Evolutionary conservation across 2,888 invertebrate species (phyloP), one percentile per base, ranked within the genome.

Genomic region (Tinea trinotella): DNA sequence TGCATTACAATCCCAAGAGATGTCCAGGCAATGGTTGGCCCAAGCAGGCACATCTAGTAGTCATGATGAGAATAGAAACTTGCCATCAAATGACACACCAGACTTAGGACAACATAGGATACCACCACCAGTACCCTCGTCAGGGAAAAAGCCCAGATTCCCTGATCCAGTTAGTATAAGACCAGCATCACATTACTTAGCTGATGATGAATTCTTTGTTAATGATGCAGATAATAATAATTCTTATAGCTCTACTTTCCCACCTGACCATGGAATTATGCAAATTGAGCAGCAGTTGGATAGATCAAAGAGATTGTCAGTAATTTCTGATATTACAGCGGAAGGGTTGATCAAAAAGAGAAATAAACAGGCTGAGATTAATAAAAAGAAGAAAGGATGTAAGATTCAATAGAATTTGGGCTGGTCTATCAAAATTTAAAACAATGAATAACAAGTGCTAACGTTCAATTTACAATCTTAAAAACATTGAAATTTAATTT

Each of bases 121-220:
- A 53, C 85, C 85, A 1, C 85, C 85, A 1, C 81, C 74, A 1
- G 83, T 76, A 1, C 85, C 85, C 0, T 61, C 70, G 1, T 65
- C 71, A 0, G 70, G 71, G 1, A 85, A 84, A 57, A 85, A 85
- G 58, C 85, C 85, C n/a, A 40, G 40, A 9, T 85, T 85, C 53
- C 85, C 85, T 0, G 85, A 85, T 55, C 85, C 85, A 3, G 70
- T 85, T 12, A 82, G 84, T 58, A 85, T 85, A 35, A 66, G 85
- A 52, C 83, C 85, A 0, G 85, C 85, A 0, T 85, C 85, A 0
- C 84, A 84, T 59, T 85, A 85, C 54, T 75, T 83, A 1, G 72
- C 76, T 3, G 84, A 55, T 22, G 22, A 40, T 13, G 10, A 18
- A 5, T 30, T 12, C 13, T 62, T 66, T n/a, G 60, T 58, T 35